Evolutionary conservation across 2,797 vertebrate species (phyloP), one percentile per base, ranked within the genome.

Genomic region (Sebastes flavidus): DNA sequence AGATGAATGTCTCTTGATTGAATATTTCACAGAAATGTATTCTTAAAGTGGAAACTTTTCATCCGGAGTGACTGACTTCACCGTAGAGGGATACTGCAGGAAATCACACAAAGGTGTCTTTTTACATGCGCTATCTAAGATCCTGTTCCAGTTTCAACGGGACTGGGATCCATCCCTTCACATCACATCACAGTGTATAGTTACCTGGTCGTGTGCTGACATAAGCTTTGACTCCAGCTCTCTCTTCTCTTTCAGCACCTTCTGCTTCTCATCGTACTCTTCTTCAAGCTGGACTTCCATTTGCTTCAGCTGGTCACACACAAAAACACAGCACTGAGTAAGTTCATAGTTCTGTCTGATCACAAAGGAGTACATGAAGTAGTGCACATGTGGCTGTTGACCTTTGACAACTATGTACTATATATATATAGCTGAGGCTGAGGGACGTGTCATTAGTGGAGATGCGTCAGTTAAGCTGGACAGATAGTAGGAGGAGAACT

Each of bases 201-300:
- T 65, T 93, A 99, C 98, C 97, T 98, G 96, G 82, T 98, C 97
- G 0, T 97, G 97, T 71, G 97, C 96, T 0, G 95, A 91, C 5
- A 97, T 87, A 24, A 99, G 94, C 87, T 98, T 98, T 54, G 95
- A 94, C 89, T 99, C 98, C 92, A 99, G 91, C 54, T 99, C 98
- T 80, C 98, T 95, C 89, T 97, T 98, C 91, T 99, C 98, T 25
- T 96, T 96, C 60, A 99, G 95, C 59, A 98, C 98, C 94, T 99
- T 99, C 95, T 99, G 98, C 89, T 99, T 99, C 71, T 99, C 98
- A 68, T 99, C 97, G 0, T 99, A 99, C 72, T 99, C 98, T 77
- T 99, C 98, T 87, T 99, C 98, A 22, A 99, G 94, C 94, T 99
- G 98, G 62, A 97, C 95, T 82, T 99, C 98, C 95, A 99, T 97